Percentiles rank a stretch among this genome's conserved stretches.
Conservation (phyloP, 2,797 vertebrate species). For the Lagodon rhomboides region DNA sequence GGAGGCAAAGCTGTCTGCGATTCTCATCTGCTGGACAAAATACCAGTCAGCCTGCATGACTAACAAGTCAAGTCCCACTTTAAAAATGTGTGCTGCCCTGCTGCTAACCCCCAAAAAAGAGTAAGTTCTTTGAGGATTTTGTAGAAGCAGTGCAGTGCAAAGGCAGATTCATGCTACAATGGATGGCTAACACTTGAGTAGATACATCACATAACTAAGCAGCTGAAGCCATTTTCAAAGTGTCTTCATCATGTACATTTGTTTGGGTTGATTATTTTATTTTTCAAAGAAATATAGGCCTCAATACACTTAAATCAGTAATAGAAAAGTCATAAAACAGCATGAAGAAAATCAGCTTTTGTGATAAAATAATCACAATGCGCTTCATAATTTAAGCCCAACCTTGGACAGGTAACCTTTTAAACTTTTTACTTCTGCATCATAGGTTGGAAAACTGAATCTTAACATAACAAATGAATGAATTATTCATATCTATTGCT, state of each 20-base stretch:
- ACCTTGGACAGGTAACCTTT: slow-evolving; percentile 33
- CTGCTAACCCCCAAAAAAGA: slow-evolving; percentile 13
- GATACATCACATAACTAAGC: neutral
- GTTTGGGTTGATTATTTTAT: neutral
- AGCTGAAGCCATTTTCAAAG: slow-evolving; percentile 3
- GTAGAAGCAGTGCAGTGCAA: slow-evolving; percentile 12
- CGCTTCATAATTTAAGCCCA: slow-evolving; percentile 28
- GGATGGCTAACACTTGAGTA: slow-evolving; percentile 1
- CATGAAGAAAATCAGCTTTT: neutral
- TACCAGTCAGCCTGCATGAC: slow-evolving; percentile 47
- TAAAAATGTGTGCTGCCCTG: slow-evolving; percentile 33
- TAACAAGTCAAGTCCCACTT: slow-evolving; percentile 56
- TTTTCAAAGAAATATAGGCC: neutral
- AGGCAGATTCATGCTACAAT: slow-evolving; percentile 10
- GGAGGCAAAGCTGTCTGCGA: slow-evolving; percentile 47
- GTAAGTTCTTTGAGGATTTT: slow-evolving; percentile 18
- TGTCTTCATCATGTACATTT: neutral
- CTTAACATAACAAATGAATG: slow-evolving; percentile 60
- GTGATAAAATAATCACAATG: slow-evolving; percentile 24
- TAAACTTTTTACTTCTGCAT: slow-evolving; percentile 33
- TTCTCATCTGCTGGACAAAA: slow-evolving; percentile 60
- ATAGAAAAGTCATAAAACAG: neutral
- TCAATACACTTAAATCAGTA: neutral
- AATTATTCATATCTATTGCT: slow-evolving; percentile 68
- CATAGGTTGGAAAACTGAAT: slow-evolving; percentile 22